Evolutionary conservation across 2,113 vertebrate species (phyloP).

Genomic region (Cavia aperea): DNA sequence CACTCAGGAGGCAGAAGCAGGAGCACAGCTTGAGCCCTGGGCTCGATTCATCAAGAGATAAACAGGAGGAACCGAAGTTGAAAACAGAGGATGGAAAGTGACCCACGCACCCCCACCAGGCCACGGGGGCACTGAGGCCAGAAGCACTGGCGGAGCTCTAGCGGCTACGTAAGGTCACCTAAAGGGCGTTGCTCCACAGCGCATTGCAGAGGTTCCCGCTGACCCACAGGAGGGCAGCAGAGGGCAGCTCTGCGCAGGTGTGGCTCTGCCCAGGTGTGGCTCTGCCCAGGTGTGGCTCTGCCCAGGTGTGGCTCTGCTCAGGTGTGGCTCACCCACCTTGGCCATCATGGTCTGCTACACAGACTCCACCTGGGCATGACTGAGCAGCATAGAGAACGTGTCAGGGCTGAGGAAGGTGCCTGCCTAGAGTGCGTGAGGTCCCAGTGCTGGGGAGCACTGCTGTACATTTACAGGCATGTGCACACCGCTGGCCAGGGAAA

Average conservation of each 20-base stretch:
- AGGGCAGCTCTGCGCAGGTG: not conserved
- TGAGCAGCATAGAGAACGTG: accelerated
- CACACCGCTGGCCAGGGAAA: not conserved
- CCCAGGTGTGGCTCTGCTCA: too few relatives aligned
- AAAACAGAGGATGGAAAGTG: accelerated
- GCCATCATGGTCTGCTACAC: not conserved
- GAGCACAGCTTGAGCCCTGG: not conserved
- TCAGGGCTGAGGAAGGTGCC: not conserved
- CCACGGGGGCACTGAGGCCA: accelerated
- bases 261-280: not conserved
- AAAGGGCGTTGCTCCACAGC: accelerated
- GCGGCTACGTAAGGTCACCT: accelerated
- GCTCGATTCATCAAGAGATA: not conserved
- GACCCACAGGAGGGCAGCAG: not conserved
- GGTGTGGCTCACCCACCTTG: not conserved
- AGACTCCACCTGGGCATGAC: not conserved
- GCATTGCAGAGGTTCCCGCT: accelerated
- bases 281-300: too few relatives aligned
- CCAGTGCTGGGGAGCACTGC: not conserved
- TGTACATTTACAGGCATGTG: accelerated
- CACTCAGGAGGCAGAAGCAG: not conserved
- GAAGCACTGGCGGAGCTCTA: accelerated
- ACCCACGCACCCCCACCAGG: accelerated
- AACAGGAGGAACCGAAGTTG: not conserved
- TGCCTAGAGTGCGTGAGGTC: not conserved